phyloP scores from a whole-genome alignment of 2,888 invertebrate genomes.

The Hirtodrosophila confusa region DNA sequence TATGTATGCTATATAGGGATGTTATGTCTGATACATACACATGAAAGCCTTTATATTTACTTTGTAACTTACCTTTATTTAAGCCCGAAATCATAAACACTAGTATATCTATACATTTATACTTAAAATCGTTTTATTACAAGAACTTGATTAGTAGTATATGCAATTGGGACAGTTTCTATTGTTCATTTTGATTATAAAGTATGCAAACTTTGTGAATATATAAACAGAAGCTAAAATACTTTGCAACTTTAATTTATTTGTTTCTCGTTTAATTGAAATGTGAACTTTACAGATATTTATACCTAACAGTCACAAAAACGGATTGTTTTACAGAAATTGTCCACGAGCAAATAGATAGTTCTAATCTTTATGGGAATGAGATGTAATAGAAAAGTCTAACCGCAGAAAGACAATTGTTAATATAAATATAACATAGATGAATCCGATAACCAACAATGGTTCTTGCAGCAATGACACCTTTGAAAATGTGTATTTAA shows the following conservation, averaged over 20 bases:
- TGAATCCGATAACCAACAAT: slow-evolving; percentile 92
- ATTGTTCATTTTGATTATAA: slow-evolving; percentile 18
- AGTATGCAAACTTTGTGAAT: slow-evolving; percentile 16
- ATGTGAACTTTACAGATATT: slow-evolving; percentile 13
- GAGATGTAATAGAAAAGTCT: slow-evolving; percentile 95
- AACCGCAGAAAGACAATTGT: slow-evolving; percentile 97
- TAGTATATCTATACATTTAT: background rate
- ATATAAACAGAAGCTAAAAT: slow-evolving; percentile 26
- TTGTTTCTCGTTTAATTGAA: slow-evolving; percentile 20
- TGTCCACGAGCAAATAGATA: background rate
- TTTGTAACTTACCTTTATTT: no score
- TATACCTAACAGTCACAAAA: slow-evolving; percentile 3
- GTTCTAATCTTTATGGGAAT: slow-evolving; percentile 64
- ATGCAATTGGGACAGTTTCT: slow-evolving; percentile 9
- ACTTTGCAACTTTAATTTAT: slow-evolving; percentile 21
- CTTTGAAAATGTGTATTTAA: slow-evolving; percentile 94
- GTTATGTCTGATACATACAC: no score
- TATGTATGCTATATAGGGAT: no score
- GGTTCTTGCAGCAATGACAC: slow-evolving; percentile 96
- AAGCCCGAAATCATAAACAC: no score
- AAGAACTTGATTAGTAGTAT: slow-evolving; percentile 5
- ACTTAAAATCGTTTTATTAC: slow-evolving; percentile 8
- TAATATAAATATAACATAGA: slow-evolving; percentile 94
- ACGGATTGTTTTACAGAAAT: background rate
- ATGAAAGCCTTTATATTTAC: no score